Base-by-base conservation (phyloP, 2,888 invertebrate genomes). In the Cecidostiba fungosa region DNA sequence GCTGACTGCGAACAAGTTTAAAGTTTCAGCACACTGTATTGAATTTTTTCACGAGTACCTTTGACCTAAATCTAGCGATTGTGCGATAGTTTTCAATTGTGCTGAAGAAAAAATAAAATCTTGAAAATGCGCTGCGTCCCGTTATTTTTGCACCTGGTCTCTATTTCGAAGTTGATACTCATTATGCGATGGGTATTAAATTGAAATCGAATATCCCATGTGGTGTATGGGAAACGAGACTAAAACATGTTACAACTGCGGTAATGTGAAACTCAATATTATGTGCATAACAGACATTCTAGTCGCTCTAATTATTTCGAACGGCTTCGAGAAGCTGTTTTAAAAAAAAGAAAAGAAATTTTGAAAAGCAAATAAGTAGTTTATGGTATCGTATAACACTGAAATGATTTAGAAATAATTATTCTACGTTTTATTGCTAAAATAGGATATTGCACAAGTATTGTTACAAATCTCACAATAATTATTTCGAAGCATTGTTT, bases 31-130 rank as follows among this genome's bases (percentile, higher is more conserved):
- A 36, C n/a, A 26, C 36, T 54, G 36, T 77, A 77, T 77, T 77
- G 76, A 82, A 82, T 82, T 82, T 82, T 77, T 82, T 66, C 77
- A 70, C 76, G 29, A 69, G 77, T 77, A 82, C 76, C 76, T 76
- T 69, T 54, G 76, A 82, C 82, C 76, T 82, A 26, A 69, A 82
- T 82, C n/a, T 77, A 59, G 4, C 43, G 50, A 70, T 70, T 79
- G 50, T 70, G 50, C 47, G 32, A 79, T 50, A 70, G 70, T 70
- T 54, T 36, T 23, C 12, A 8, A 29, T 50, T n/a, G 32, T 16
- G 54, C 70, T 79, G 50, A 50, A 43, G 72, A 23, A 29, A 5
- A 23, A 12, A 6, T 16, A 32, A 26, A 69, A 16, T 66, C 23
- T 3, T 19, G 32, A 69, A 69, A 36, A 70, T 19, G 39, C 19